Evolutionary conservation across 2,113 vertebrate species (phyloP).

Genomic region (Myotis yumanensis): DNA sequence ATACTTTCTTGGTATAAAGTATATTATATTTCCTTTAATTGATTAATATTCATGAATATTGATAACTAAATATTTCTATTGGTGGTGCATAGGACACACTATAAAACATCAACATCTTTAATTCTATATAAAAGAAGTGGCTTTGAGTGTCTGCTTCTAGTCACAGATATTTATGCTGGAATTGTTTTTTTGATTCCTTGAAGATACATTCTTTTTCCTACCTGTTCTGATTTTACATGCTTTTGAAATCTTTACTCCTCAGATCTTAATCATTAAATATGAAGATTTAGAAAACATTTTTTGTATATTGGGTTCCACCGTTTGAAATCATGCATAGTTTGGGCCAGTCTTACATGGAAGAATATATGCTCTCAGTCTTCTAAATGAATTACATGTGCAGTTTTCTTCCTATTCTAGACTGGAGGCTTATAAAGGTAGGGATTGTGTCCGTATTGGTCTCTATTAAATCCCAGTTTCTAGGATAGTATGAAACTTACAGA

Average conservation of each 20-base stretch:
- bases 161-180: neutral
- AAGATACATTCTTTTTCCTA: neutral
- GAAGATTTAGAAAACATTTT: neutral
- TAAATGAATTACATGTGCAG: conserved; percentile 1
- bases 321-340: neutral
- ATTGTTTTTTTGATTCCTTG: neutral
- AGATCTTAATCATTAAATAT: neutral
- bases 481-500: neutral
- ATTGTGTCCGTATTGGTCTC: neutral
- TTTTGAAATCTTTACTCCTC: neutral
- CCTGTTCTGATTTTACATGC: neutral
- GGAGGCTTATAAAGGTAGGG: neutral
- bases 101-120: conserved; percentile 15
- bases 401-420: neutral
- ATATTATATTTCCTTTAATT: conserved; percentile 26
- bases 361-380: neutral
- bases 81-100: neutral
- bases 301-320: neutral
- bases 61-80: conserved; percentile 46
- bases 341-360: neutral
- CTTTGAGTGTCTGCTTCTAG: neutral
- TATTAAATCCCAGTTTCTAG: neutral
- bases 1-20: neutral
- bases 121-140: neutral
- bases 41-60: conserved; percentile 12